These are phyloP conservation scores for Carassius gibelio DNA, from an alignment of 2,113 vertebrate species.

Conservation along the genomic window DNA sequence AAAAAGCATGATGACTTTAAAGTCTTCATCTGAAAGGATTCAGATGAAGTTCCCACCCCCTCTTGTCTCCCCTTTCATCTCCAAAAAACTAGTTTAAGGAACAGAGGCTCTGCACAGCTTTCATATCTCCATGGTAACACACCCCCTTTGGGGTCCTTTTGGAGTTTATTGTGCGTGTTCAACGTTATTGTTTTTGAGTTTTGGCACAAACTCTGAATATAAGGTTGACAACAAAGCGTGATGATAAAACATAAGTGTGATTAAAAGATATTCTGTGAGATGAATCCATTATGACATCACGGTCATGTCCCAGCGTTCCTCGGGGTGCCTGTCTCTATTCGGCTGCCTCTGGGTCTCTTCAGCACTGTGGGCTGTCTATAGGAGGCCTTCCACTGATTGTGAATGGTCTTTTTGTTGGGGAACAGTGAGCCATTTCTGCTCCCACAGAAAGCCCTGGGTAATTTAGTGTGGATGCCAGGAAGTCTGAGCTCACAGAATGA, in stretches of 20 bases:
- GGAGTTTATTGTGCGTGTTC: conserved; percentile 37
- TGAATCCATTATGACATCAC: conserved; percentile 85
- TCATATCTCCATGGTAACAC: conserved; percentile 60
- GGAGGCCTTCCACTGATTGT: conserved; percentile 76
- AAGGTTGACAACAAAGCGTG: conserved; percentile 55
- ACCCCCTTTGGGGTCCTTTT: conserved; percentile 45
- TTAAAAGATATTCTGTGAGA: conserved; percentile 64
- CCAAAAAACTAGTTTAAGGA: conserved; percentile 51
- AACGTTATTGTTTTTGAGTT: conserved; percentile 57
- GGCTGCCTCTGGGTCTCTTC: conserved; percentile 58
- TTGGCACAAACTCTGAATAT: conserved; percentile 26
- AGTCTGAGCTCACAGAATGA: conserved; percentile 88
- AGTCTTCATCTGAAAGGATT: conserved; percentile 46
- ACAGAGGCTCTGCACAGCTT: conserved; percentile 53
- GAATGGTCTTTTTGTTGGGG: conserved; percentile 93
- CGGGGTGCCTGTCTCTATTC: conserved; percentile 78
- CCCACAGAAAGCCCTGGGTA: conserved; percentile 85
- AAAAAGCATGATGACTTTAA: conserved; percentile 4
- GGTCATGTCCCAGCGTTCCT: conserved; percentile 80
- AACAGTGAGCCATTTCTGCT: conserved; percentile 90
- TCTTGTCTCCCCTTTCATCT: conserved; percentile 43
- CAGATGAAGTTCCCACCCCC: conserved; percentile 37
- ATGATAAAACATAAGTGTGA: conserved; percentile 55
- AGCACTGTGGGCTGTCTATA: conserved; percentile 69
- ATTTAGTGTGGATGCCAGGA: conserved; percentile 92